Evolutionary conservation across 1,140 invertebrate species (phyloP), one percentile per base, ranked within the genome.

Genomic region (Platorchestia sp.): DNA sequence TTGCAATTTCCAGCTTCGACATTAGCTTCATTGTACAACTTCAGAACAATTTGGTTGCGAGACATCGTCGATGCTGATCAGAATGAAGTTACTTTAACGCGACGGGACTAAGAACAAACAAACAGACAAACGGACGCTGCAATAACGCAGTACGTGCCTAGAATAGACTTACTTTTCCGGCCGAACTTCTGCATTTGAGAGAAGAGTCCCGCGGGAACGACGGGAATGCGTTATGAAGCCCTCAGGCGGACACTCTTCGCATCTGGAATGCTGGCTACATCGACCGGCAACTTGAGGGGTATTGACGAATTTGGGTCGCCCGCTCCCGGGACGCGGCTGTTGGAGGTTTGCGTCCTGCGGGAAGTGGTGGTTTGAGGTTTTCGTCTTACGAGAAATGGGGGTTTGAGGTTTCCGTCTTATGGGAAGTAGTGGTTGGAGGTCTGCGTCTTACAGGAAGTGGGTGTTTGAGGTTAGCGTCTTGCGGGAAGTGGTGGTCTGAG

Each of bases 201-300:
- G 41, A 89, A 89, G 87, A 89, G n/a, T 89, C 43, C 87, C 41
- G 41, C 41, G n/a, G 36, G 87, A 89, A 89, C 87, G 87, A 89
- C 41, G n/a, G 87, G 87, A 41, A 89, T 89, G 87, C 87, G 87
- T 42, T 89, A 89, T 89, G 87, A 89, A 89, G 87, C 87, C 87
- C 87, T 41, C 87, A 41, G 43, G 43, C 87, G 41, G 43, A 89
- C 87, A 89, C 87, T 41, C 87, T 22, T 42, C n/a, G 87, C n/a
- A 89, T 89, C 43, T 42, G 87, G 41, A 89, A 44, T 89, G 87
- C 87, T 89, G 87, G 43, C 87, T 41, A 89, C 87, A 42, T 89
- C 87, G 87, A 43, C 87, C n/a, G n/a, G 43, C 41, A 89, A 89
- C 87, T 89, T 89, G 59, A 75, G 27, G 59, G 59, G 59, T 75